Evolutionary conservation across 2,888 invertebrate species (phyloP), one percentile per base, ranked within the genome.

Genomic region (Parnassius glacialis): DNA sequence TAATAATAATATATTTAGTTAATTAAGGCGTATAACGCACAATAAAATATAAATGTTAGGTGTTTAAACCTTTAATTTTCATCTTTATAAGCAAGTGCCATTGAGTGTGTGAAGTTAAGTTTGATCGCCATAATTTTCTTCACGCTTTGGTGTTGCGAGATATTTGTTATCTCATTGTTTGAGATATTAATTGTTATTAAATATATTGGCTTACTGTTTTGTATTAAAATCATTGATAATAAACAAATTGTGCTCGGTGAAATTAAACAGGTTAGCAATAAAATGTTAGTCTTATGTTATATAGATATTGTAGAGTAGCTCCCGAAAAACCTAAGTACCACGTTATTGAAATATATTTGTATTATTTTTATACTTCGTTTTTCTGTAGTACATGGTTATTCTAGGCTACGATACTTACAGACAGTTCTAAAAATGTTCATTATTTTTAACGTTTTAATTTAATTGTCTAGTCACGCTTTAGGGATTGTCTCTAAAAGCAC

Each of bases 11-110:
- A 13, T 54, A 10, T 53, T 52, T 52, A 61, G 51, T 63, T 75
- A 72, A 78, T 69, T 63, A 64, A 67, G 66, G 85, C 87, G 87
- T 86, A 64, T 81, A 70, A 87, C 87, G 87, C 87, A 82, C 75
- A 76, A 57, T 67, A 34, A 50, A 59, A 65, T 61, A 55, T 77
- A 76, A 75, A 74, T 78, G 71, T 74, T 70, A 78, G 84, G 81
- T 81, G 75, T 80, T 74, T 74, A 71, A 64, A 52, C 16, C 20
- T 63, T 58, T 56, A 56, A 55, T 71, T 34, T 7, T 56, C 54
- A 67, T 70, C 67, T 70, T 64, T 66, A 67, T 70, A 73, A 76
- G 85, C 85, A 84, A 81, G 80, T 83, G 84, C 85, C 85, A 87
- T 84, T 72, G 47, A 61, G 67, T 66, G 51, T 61, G 59, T 76